Base-by-base conservation (phyloP, 2,888 invertebrate species). In the Rosalia funebris region DNA sequence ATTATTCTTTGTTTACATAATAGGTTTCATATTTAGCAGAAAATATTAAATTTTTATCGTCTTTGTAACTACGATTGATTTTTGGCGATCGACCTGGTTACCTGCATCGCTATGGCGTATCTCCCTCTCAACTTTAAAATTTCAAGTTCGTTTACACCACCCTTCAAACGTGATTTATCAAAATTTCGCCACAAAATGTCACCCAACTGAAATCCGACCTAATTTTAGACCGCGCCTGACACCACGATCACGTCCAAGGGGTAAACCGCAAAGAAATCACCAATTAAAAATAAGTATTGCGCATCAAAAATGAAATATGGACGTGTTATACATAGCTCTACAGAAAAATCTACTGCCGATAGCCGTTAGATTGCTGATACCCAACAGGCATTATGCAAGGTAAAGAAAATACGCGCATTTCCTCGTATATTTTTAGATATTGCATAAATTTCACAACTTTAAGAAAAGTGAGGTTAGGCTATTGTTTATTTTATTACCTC, bases 221-320 rank as follows among this genome's bases (percentile, higher is more conserved):
- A n/a, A 5, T 34, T 34, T 5, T n/a, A 34, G 20, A 20, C 20
- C 19, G 12, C 42, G 25, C 12, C 17, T 11, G 32, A 53, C 41
- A 42, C 32, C 15, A 15, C 14, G 32, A 32, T 25, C 42, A 25
- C 5, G 2, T 32, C 31, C 9, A 5, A 1, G 7, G 25, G 25
- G 25, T 5, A 25, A 25, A 25, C 25, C 25, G 25, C 25, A 25
- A n/a, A n/a, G n/a, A n/a, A n/a, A n/a, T n/a, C n/a, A n/a, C n/a
- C 47, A 52, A 31, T 50, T 54, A 47, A 46, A 41, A 55, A 55
- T 34, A 54, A 57, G 48, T 53, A 62, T 36, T 66, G 66, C 61
- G 60, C 62, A 72, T 57, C 62, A 68, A 77, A 75, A 71, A 76
- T 77, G 77, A 74, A 74, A 75, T 66, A 78, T 78, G 78, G 77